A percentile compares a stretch with the other conserved stretches of the same genome.
Evolutionary conservation across 2,797 vertebrate species (phyloP).

Genomic region (Thalassophryne amazonica): DNA sequence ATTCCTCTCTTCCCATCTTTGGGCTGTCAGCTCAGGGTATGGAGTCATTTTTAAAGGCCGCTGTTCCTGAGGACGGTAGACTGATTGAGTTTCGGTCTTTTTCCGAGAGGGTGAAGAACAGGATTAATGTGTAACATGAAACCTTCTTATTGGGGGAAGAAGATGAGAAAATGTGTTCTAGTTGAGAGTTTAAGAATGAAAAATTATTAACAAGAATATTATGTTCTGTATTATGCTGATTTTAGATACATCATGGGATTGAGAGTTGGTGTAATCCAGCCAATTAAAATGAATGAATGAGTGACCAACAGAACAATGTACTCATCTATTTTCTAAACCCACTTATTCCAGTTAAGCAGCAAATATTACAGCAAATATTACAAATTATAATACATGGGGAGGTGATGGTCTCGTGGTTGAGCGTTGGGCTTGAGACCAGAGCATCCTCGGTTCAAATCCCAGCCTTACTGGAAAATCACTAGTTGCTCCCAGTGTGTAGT

Average conservation of each 20-base stretch:
- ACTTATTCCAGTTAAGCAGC: too few species aligned
- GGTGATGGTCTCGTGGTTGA: too few species aligned
- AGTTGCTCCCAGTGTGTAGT: too few species aligned
- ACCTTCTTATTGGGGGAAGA: slow-evolving; percentile 22
- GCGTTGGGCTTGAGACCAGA: too few species aligned
- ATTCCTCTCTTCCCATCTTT: slow-evolving; percentile 68
- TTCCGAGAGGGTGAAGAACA: slow-evolving; percentile 63
- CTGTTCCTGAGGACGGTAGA: slow-evolving; percentile 57
- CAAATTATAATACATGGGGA: too few species aligned
- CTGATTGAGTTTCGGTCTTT: slow-evolving; percentile 54
- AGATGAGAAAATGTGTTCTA: slow-evolving; percentile 25
- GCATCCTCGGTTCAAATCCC: too few species aligned
- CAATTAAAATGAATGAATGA: slow-evolving; percentile 20
- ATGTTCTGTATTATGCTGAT: slow-evolving; percentile 23
- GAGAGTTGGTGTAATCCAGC: background rate
- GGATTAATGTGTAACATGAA: slow-evolving; percentile 70
- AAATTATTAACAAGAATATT: slow-evolving; percentile 40
- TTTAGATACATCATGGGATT: slow-evolving; percentile 8
- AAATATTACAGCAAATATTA: too few species aligned
- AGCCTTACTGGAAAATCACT: too few species aligned
- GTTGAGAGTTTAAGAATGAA: slow-evolving; percentile 51
- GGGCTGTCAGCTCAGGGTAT: slow-evolving; percentile 64
- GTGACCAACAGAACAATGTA: background rate
- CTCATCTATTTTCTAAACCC: too few species aligned
- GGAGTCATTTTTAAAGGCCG: slow-evolving; percentile 65